phyloP scores from a whole-genome alignment of 2,113 vertebrate species.

The Syngnathus typhle region DNA sequence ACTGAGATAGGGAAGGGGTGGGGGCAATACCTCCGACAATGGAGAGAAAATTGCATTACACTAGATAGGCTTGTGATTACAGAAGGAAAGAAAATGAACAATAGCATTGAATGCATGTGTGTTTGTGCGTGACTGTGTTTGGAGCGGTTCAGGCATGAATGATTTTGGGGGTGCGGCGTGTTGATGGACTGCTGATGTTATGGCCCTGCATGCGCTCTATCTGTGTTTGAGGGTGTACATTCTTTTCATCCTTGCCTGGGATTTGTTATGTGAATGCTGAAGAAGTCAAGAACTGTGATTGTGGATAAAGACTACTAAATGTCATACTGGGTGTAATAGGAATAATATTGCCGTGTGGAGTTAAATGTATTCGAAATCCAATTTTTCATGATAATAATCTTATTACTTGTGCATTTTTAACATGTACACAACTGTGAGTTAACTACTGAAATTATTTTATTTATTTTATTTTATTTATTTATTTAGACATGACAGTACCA shows the following conservation, averaged over 20 bases:
- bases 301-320: not conserved
- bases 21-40: conserved; percentile 68
- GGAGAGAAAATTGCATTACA: conserved; percentile 71
- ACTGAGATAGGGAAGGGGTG: conserved; percentile 54
- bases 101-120: conserved; percentile 41
- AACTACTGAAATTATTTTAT: too few species aligned
- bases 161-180: conserved; percentile 35
- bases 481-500: too few species aligned
- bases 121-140: conserved; percentile 21
- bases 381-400: not conserved
- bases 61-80: conserved; percentile 70
- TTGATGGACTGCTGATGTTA: conserved; percentile 33
- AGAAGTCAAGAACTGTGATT: not conserved
- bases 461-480: too few species aligned
- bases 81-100: conserved; percentile 67
- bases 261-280: conserved; percentile 1
- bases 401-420: too few species aligned
- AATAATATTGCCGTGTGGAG: too few species aligned
- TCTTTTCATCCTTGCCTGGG: conserved; percentile 13
- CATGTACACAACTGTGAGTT: too few species aligned
- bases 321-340: not conserved
- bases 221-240: not conserved
- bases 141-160: conserved; percentile 22
- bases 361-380: not conserved
- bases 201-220: conserved; percentile 23